Conservation (phyloP, 1,140 invertebrate genomes). For the Sitophilus oryzae region DNA sequence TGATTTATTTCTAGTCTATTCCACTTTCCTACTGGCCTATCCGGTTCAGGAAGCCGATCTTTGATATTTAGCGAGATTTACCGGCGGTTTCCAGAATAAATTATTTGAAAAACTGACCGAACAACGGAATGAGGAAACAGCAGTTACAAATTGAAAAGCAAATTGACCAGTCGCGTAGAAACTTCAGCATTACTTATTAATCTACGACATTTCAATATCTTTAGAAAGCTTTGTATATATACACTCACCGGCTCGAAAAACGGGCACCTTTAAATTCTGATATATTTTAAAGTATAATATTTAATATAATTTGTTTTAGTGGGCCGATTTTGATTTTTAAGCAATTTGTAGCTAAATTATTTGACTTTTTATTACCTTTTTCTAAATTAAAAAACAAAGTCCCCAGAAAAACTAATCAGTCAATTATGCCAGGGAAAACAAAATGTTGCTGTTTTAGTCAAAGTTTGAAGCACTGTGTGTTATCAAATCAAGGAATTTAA, state of each 20-base stretch:
- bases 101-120: slow-evolving; percentile 31
- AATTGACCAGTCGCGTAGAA: background rate
- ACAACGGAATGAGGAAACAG: slow-evolving; percentile 4
- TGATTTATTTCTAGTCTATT: slow-evolving; percentile 43
- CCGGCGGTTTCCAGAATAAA: slow-evolving; percentile 35
- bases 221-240: background rate
- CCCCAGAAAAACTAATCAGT: background rate
- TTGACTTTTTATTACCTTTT: too few relatives aligned
- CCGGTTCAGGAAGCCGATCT: slow-evolving; percentile 38
- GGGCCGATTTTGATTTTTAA: too few relatives aligned
- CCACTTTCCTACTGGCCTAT: slow-evolving; percentile 41
- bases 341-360: too few relatives aligned
- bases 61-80: slow-evolving; percentile 43
- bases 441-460: too few relatives aligned
- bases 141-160: slow-evolving; percentile 11
- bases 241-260: too few relatives aligned
- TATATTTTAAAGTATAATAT: too few relatives aligned
- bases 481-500: too few relatives aligned
- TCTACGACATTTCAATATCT: too few relatives aligned
- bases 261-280: too few relatives aligned
- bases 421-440: slow-evolving; percentile 12
- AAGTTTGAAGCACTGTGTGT: slow-evolving; percentile 15
- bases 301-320: too few relatives aligned
- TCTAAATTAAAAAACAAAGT: slow-evolving; percentile 1
- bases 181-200: background rate